phyloP scores from a whole-genome alignment of 2,797 vertebrate genomes.

The Tolypeutes matacus region DNA sequence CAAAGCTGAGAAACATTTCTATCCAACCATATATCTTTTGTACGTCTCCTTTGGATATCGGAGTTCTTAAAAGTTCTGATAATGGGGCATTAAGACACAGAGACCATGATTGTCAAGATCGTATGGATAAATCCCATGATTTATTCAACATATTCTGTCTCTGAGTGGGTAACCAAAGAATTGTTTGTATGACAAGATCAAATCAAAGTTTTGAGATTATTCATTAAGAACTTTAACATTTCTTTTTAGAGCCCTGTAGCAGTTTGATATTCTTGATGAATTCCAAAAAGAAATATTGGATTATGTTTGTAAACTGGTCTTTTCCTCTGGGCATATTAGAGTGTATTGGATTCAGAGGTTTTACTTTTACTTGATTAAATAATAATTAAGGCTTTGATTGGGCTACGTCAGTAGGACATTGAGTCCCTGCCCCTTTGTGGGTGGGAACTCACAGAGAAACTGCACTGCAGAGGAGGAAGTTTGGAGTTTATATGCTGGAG shows the following conservation, averaged over 20 bases:
- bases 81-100: background rate
- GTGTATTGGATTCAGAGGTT: too few species aligned
- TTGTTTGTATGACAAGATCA: background rate
- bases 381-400: too few species aligned
- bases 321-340: too few species aligned
- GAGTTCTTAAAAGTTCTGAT: background rate
- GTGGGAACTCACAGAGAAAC: too few species aligned
- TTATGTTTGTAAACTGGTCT: too few species aligned
- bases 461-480: too few species aligned
- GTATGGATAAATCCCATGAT: background rate
- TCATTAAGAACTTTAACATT: constrained; percentile 34
- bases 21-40: background rate
- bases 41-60: background rate
- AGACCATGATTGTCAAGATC: background rate
- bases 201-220: constrained; percentile 52
- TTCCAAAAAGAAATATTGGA: too few species aligned
- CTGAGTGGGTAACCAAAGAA: constrained; percentile 40
- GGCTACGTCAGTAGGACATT: too few species aligned
- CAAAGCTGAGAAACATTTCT: background rate
- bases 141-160: background rate
- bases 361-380: too few species aligned
- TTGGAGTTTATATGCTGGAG: too few species aligned
- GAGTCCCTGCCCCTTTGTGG: too few species aligned
- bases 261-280: too few species aligned
- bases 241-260: constrained; percentile 11